phyloP scores from a whole-genome alignment of 2,888 invertebrate species.

The Eristalis intricaria region DNA sequence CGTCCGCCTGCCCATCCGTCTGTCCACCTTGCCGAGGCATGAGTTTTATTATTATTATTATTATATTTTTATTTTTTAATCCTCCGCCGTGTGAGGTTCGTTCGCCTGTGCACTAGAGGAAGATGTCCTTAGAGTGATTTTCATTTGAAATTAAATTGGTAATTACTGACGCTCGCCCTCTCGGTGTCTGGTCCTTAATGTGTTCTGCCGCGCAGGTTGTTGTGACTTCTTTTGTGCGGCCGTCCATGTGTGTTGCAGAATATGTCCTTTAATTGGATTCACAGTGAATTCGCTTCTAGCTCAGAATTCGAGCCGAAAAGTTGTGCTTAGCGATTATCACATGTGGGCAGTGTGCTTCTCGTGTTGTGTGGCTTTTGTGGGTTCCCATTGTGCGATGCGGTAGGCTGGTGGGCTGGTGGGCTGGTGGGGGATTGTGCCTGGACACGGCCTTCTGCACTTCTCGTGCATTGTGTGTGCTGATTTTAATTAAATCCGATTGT shows the following conservation, averaged over 20 bases:
- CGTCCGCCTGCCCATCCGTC: not conserved
- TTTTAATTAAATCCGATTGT: slow-evolving; percentile 61
- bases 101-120: not conserved
- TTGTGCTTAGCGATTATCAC: slow-evolving; percentile 30
- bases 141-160: slow-evolving; percentile 54
- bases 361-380: slow-evolving; percentile 44
- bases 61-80: slow-evolving; percentile 34
- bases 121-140: slow-evolving; percentile 52
- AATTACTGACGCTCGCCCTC: slow-evolving; percentile 19
- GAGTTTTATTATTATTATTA: slow-evolving; percentile 50
- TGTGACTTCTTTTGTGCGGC: not conserved
- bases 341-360: slow-evolving; percentile 7
- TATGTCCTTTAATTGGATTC: slow-evolving; percentile 41
- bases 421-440: slow-evolving; percentile 12
- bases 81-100: slow-evolving; percentile 13
- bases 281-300: not conserved
- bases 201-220: not conserved
- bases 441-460: slow-evolving; percentile 53
- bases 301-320: not conserved
- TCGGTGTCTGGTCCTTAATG: not conserved
- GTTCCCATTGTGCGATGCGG: slow-evolving; percentile 26
- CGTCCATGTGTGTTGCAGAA: not conserved
- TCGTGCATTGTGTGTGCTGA: slow-evolving; percentile 44
- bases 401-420: not conserved
- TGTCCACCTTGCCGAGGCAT: slow-evolving; percentile 4